Conservation (phyloP, 2,797 vertebrate genomes). For the Anguilla marmorata region DNA sequence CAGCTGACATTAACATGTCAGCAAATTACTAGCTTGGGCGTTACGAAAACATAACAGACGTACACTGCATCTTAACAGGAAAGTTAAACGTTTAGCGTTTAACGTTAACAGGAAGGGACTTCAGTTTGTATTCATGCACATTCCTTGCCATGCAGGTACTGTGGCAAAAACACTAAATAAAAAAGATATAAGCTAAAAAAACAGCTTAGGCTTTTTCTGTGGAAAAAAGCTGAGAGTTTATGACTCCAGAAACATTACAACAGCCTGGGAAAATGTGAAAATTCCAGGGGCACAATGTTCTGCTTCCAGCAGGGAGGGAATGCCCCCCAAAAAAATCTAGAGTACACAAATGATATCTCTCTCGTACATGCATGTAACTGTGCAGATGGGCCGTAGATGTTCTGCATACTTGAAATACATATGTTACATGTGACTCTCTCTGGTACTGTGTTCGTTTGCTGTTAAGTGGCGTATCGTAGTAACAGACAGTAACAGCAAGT, state of each 20-base stretch:
- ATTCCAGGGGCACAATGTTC: background rate
- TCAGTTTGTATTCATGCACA: background rate
- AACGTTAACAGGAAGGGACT: background rate
- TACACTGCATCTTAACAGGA: background rate
- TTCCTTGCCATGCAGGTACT: background rate
- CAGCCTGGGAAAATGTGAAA: background rate
- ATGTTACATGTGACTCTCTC: slow-evolving; percentile 13
- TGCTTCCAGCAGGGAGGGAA: background rate
- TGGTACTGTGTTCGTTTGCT: background rate
- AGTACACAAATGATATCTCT: slow-evolving; percentile 1
- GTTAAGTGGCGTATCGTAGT: background rate
- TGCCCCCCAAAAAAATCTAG: slow-evolving; percentile 7
- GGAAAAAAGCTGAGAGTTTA: background rate
- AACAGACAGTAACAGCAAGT: background rate
- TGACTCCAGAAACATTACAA: background rate
- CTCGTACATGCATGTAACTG: background rate
- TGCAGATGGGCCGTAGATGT: background rate
- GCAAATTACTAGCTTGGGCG: background rate
- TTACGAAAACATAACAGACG: background rate
- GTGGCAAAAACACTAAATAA: background rate
- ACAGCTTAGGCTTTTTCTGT: background rate
- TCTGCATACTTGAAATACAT: slow-evolving; percentile 15
- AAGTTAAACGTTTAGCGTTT: background rate
- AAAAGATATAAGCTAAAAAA: background rate
- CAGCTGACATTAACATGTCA: background rate